phyloP scores from a whole-genome alignment of 2,888 invertebrate genomes.

The Ormyrus thymus region DNA sequence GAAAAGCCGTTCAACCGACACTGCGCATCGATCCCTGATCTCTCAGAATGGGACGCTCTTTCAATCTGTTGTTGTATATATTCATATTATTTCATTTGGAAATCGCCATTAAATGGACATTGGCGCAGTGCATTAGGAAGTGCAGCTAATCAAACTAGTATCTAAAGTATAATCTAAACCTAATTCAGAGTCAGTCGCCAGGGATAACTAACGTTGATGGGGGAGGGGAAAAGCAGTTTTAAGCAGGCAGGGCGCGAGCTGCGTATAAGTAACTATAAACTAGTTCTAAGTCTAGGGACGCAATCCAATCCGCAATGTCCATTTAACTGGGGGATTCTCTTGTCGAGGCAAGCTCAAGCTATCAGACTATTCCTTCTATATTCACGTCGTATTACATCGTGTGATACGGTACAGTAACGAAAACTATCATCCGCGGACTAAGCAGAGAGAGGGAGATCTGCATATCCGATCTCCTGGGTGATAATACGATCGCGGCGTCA shows the following conservation, averaged over 20 bases:
- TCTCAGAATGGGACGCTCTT: conserved; percentile 68
- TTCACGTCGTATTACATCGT: neutral
- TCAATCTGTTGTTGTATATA: conserved; percentile 29
- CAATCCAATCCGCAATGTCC: conserved; percentile 71
- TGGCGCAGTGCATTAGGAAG: conserved; percentile 68
- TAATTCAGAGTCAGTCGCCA: conserved; percentile 56
- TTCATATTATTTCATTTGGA: conserved; percentile 4
- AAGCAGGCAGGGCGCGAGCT: conserved; percentile 63
- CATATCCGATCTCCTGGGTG: conserved; percentile 13
- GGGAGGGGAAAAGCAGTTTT: conserved; percentile 46
- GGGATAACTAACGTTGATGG: conserved; percentile 46
- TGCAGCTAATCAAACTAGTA: conserved; percentile 61
- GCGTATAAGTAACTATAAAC: conserved; percentile 30
- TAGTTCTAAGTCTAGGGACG: conserved; percentile 63
- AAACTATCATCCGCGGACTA: neutral
- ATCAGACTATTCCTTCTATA: conserved; percentile 38
- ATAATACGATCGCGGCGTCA: neutral
- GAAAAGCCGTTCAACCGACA: conserved; percentile 64
- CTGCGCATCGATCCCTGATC: conserved; percentile 66
- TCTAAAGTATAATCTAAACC: conserved; percentile 53
- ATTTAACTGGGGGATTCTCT: conserved; percentile 69
- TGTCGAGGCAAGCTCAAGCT: conserved; percentile 42
- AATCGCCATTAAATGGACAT: conserved; percentile 73
- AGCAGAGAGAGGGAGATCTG: neutral
- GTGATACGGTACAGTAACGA: neutral